Evolutionary conservation across 2,888 invertebrate species (phyloP).

Genomic region (Deladenus siricidicola): DNA sequence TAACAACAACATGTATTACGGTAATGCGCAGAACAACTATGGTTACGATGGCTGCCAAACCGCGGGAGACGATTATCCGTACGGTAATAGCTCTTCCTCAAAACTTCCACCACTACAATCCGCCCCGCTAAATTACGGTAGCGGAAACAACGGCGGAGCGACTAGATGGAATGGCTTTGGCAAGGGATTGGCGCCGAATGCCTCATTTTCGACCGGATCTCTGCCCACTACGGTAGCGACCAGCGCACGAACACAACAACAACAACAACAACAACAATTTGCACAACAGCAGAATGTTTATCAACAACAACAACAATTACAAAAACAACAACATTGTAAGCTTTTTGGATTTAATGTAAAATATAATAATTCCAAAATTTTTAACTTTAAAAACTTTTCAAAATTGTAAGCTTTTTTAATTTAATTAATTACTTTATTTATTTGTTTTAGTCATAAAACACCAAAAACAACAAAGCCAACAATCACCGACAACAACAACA

Average conservation of each 20-base stretch:
- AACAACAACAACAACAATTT: not conserved
- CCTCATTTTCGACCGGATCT: too few species aligned
- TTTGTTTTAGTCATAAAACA: not conserved
- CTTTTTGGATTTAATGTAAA: too few species aligned
- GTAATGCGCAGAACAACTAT: not conserved
- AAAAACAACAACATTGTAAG: not conserved
- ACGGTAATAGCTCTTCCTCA: constrained; percentile 2
- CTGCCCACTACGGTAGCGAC: too few species aligned
- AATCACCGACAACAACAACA: not conserved
- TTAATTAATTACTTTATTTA: too few species aligned
- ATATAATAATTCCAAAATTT: too few species aligned
- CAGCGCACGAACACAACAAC: too few species aligned
- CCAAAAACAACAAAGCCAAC: too few species aligned
- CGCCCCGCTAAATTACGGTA: not conserved
- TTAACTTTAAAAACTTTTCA: too few species aligned
- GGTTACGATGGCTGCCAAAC: not conserved
- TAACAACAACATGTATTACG: not conserved
- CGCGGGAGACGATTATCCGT: not conserved
- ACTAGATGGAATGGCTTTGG: too few species aligned
- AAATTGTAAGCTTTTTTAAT: too few species aligned
- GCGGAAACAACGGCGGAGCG: not conserved
- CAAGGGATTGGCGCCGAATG: too few species aligned
- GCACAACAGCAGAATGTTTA: not conserved
- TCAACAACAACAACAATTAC: not conserved
- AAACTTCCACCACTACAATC: not conserved